Evolutionary conservation across 2,888 invertebrate genomes (phyloP).

Genomic region (Linnaemya tessellans): DNA sequence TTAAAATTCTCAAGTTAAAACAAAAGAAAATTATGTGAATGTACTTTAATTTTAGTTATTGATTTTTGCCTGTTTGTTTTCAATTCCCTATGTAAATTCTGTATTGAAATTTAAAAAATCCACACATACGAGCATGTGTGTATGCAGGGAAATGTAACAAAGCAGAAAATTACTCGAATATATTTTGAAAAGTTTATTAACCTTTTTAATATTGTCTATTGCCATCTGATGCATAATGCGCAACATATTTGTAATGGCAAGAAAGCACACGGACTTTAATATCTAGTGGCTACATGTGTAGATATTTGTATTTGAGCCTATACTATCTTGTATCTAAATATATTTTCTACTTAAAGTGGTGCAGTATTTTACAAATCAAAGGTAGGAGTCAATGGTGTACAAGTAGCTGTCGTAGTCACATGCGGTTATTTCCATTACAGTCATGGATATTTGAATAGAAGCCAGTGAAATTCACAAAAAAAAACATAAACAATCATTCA

Average conservation of each 20-base stretch:
- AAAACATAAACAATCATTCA: too few species aligned
- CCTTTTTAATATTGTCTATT: constrained; percentile 56
- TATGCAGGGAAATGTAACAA: background rate
- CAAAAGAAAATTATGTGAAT: constrained; percentile 2
- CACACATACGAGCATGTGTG: too few species aligned
- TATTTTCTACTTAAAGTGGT: constrained; percentile 42
- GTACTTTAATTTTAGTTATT: constrained; percentile 33
- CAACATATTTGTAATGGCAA: constrained; percentile 20
- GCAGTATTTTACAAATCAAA: constrained; percentile 55
- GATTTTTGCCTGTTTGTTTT: constrained; percentile 50
- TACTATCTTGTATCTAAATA: constrained; percentile 2
- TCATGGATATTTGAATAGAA: background rate
- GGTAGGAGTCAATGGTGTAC: constrained; percentile 21
- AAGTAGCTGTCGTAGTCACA: constrained; percentile 13
- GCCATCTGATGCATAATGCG: constrained; percentile 41
- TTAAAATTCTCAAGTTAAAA: background rate
- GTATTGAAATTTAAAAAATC: constrained; percentile 13
- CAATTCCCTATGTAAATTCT: constrained; percentile 24
- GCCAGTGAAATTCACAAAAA: background rate
- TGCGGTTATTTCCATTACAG: constrained; percentile 13
- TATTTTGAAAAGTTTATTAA: constrained; percentile 61
- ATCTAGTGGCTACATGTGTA: constrained; percentile 36
- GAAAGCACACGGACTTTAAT: constrained; percentile 48
- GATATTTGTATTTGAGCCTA: constrained; percentile 26
- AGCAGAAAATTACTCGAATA: background rate